Conservation (phyloP, 2,113 vertebrate genomes). For the Corynorhinus townsendii region DNA sequence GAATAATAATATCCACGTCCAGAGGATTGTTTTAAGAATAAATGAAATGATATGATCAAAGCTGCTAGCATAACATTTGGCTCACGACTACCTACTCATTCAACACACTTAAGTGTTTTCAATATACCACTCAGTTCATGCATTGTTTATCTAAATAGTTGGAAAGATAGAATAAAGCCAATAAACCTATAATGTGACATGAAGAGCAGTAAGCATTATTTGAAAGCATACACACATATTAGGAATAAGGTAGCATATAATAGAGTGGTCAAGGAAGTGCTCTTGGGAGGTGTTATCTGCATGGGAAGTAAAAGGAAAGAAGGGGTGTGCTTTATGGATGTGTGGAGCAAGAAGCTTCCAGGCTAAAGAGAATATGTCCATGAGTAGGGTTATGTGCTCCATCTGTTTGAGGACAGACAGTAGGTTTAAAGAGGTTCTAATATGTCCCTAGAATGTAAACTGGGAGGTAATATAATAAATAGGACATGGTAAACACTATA, state of each 20-base stretch:
- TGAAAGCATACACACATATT: neutral
- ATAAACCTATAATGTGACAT: neutral
- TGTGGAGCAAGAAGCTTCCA: neutral
- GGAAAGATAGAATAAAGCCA: neutral
- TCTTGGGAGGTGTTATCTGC: neutral
- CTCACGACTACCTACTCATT: neutral
- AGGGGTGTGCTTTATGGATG: neutral
- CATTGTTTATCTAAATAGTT: neutral
- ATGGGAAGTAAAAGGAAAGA: neutral
- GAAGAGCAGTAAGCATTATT: neutral
- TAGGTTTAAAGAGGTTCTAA: neutral
- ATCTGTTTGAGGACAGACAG: neutral
- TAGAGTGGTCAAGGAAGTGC: neutral
- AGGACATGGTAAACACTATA: neutral
- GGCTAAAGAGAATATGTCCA: neutral
- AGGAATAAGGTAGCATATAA: neutral
- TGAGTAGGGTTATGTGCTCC: neutral
- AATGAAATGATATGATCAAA: neutral
- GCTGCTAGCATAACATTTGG: neutral
- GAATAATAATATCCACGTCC: neutral
- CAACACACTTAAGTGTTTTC: neutral
- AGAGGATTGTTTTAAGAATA: neutral
- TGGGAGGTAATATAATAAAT: neutral
- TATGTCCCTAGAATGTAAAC: neutral
- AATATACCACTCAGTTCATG: neutral